These are phyloP conservation scores for Pangasius djambal DNA, from an alignment of 2,797 vertebrate genomes.

Conservation along the genomic window DNA sequence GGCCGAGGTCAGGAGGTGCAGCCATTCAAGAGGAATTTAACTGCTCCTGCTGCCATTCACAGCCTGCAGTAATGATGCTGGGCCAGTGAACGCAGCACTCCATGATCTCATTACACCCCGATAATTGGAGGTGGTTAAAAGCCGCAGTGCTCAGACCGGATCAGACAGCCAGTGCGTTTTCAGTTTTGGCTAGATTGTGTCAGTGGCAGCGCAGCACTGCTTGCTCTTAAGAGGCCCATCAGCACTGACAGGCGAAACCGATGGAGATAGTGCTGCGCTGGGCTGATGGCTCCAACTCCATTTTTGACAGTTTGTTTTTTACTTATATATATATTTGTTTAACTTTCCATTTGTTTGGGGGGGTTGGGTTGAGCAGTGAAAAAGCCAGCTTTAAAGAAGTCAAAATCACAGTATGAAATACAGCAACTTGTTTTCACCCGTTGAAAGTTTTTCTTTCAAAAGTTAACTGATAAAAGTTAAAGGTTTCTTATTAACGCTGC, in stretches of 20 bases:
- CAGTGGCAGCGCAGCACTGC: constrained; percentile 48
- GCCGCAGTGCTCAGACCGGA: constrained; percentile 60
- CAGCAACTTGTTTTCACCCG: neutral
- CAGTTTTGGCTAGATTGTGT: constrained; percentile 58
- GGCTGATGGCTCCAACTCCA: constrained; percentile 16
- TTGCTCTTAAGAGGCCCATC: constrained; percentile 40
- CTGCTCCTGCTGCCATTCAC: constrained; percentile 74
- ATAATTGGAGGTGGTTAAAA: constrained; percentile 77
- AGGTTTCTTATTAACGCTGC: neutral
- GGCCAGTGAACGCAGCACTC: constrained; percentile 63
- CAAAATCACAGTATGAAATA: neutral
- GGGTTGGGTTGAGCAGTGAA: neutral
- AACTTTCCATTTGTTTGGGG: neutral
- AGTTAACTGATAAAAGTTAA: constrained; percentile 15
- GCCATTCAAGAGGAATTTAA: constrained; percentile 72
- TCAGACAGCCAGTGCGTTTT: constrained; percentile 64
- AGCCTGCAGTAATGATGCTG: constrained; percentile 72
- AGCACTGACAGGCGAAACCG: constrained; percentile 38
- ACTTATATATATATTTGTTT: constrained; percentile 30
- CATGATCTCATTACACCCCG: constrained; percentile 75
- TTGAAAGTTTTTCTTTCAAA: neutral
- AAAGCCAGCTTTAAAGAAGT: constrained; percentile 7
- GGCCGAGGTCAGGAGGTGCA: constrained; percentile 59
- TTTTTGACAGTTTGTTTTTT: constrained; percentile 37
- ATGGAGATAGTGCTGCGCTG: neutral